Evolutionary conservation across 2,888 invertebrate species (phyloP), one percentile per base, ranked within the genome.

Genomic region (Luperina nickerlii): DNA sequence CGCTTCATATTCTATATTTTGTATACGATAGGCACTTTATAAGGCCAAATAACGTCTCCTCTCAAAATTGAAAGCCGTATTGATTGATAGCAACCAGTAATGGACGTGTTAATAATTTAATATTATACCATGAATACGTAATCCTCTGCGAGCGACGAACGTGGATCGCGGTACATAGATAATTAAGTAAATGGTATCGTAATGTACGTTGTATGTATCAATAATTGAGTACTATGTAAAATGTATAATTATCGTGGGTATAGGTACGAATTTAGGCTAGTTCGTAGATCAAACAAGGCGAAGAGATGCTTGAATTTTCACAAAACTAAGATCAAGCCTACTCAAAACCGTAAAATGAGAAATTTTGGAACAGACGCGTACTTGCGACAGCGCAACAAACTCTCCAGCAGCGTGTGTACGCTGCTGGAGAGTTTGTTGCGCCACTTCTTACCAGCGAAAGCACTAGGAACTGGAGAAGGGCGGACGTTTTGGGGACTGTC

Each of bases 61-160:
- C 69, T 79, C 83, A 83, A 82, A 88, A 75, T 79, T 71, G 74
- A 71, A 82, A 85, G 74, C 81, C 68, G 45, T 82, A 90, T 90
- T 88, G 88, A 89, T 89, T 88, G 89, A 88, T 78, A 82, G 76
- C 79, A 71, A 78, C 63, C 80, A 54, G 86, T 86, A 86, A 88
- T 87, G 88, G 82, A 73, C 73, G 75, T 71, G 65, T 90, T 89
- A 91, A 92, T 92, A 88, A 91, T 91, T 88, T 88, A 92, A 83
- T 82, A 80, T 82, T 82, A 80, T 82, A 74, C 71, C 78, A 62
- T 90, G 90, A 92, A 90, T 90, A 88, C 81, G 76, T 91, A 90
- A 92, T 90, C 88, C 87, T 74, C 79, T 67, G 71, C 82, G 82
- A 86, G 79, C 75, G 88, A 75, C 78, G 76, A 83, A 84, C 87